Base-by-base conservation (phyloP, 1,140 invertebrate genomes). In the Asbolus verrucosus region DNA sequence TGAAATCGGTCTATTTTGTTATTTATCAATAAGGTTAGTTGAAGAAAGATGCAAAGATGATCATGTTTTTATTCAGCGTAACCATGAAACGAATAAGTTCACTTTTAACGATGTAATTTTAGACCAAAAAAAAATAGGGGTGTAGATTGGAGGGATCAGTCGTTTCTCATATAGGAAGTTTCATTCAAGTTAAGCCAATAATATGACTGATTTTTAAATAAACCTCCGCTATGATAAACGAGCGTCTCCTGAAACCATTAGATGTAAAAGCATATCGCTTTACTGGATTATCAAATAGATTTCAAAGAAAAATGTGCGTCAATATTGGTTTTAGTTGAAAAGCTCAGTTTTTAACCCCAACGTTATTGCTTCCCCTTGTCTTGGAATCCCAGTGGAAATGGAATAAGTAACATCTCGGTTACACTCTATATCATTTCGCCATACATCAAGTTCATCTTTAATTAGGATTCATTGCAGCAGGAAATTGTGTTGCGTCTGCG, bases 401-500 rank as follows among this genome's bases (percentile, higher is more conserved):
- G 16, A 39, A 33, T 18, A 36, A 36, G 33, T 36, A 36, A 36
- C 18, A 62, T 36, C 16, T 62, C 59, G 31, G 13, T 59, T 62
- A 11, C 33, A 27, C 31, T 62, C 54, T 31, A 60, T 60, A 62
- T 62, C 59, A 62, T 62, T 62, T 62, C n/a, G 59, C 59, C 59
- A 63, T 63, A 63, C 33, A 63, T 63, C 61, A 63, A 63, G 15
- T 19, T 39, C 33, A 63, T 63, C 31, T 67, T 54, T 71, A 67
- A 71, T 71, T 67, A 71, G 59, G 59, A 71, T 71, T 68, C 70
- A 71, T 71, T 68, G 65, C 65, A 24, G 14, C 3, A 46, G 65
- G 70, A 36, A 67, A 11, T 16, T 30, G 19, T 43, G 31, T 39
- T 30, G 36, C 30, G 33, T 21, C 38, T 71, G 65, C 70, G 18